Base-by-base conservation (phyloP, 2,113 vertebrate genomes). In the Plestiodon gilberti region DNA sequence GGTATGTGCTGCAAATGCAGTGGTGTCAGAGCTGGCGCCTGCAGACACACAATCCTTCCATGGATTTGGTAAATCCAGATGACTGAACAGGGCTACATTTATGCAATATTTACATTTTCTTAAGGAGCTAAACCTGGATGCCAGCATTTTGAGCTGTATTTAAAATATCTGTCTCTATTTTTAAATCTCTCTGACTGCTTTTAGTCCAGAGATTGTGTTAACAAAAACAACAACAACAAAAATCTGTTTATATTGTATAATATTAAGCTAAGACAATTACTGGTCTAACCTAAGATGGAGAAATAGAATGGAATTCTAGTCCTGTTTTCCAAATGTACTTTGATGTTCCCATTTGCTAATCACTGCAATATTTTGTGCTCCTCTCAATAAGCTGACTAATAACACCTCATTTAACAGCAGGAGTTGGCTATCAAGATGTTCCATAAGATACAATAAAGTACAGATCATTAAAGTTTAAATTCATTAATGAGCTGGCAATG, bases 301-400 rank as follows among this genome's bases (percentile, higher is more conserved):
- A 93, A 1, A 90, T 33, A 62, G 88, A 92, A 86, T 78, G 57
- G 90, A 69, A 88, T 20, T n/a, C 1, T 65, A 87, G 59, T 89
- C 76, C 80, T 92, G 43, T 77, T 89, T 85, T 89, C 89, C 76
- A 59, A 89, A 83, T 30, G 10, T 64, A 52, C 17, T 57, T 61
- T 59, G 83, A 61, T 83, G 38, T 89, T 93, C 52, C 91, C 70
- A 86, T n/a, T 25, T 93, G 57, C 78, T 89, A 92, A 91, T 91
- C 15, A 90, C 7, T 4, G 30, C 13, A 82, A 10, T 87, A 6
- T 25, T 87, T 55, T 82, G 22, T 62, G 70, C 83, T 88, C 77
- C 35, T 76, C 52, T 14, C 61, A 25, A 78, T 67, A 78, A 84
- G 67, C 30, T 76, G 7, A 1, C 3, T 88, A 38, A 85, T 71